Evolutionary conservation across 2,113 vertebrate genomes (phyloP), one percentile per base, ranked within the genome.

Genomic region (Machaerirhynchus nigripectus): DNA sequence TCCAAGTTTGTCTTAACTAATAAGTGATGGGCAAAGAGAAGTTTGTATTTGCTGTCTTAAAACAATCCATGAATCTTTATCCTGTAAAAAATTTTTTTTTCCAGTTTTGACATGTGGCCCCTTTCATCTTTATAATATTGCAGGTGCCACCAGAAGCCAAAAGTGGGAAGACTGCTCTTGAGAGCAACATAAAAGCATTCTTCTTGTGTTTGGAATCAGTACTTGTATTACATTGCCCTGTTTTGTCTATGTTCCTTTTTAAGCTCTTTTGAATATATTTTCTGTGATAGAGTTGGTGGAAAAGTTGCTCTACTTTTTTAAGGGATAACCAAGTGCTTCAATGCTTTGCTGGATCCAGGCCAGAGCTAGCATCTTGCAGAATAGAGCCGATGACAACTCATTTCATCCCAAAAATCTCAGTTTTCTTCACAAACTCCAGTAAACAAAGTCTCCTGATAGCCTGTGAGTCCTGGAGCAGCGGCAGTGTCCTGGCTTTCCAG

Each of bases 281-380:
- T 40, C 68, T 77, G 24, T 44, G 13, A 53, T 55, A 23, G 8
- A 26, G 14, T 68, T 13, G 47, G 87, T 22, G 23, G 67, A 69
- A 83, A 91, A 83, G 71, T 91, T 73, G 47, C 40, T 94, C 15
- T 71, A 12, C 39, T 60, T 86, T 75, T 90, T 64, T 2, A 81
- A 85, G 76, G 85, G 71, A 52, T 92, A 90, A 67, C 44, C 8
- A 11, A 75, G 87, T 80, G 71, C 64, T 81, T 77, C 89, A 95
- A 83, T 84, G 88, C 85, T 84, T 71, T 95, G 26, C 76, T 96
- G 95, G 95, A 80, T 90, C 46, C 52, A 39, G 71, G 90, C 95
- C 92, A 94, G 95, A 92, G 85, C 71, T 55, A 91, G 84, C 87
- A 81, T 90, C 93, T 93, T 92, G 71, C 67, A 83, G 84, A 79